Evolutionary conservation across 1,140 invertebrate genomes (phyloP).

Genomic region (Bombus turneri): DNA sequence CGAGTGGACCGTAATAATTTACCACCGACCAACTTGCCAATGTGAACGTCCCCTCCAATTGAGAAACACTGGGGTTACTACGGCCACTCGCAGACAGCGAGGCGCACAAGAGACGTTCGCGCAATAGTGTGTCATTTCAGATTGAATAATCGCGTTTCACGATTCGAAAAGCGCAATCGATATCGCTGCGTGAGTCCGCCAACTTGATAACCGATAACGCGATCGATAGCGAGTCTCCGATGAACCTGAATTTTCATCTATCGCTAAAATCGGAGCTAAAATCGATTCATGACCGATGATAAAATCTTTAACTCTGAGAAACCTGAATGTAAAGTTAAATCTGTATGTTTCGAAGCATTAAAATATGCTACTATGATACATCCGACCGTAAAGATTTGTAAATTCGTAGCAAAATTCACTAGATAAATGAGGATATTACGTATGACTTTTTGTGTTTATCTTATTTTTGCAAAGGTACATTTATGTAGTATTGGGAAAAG

Average conservation of each 20-base stretch:
- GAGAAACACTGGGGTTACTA: constrained; percentile 55
- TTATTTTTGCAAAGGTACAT: too few species aligned
- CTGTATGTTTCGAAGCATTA: not conserved
- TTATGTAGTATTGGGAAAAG: too few species aligned
- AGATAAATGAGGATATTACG: too few species aligned
- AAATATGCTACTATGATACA: not conserved
- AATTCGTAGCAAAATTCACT: too few species aligned
- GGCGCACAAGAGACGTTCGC: constrained; percentile 55
- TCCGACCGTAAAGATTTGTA: too few species aligned
- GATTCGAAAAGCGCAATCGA: constrained; percentile 51
- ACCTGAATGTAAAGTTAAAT: not conserved
- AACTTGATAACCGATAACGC: constrained; percentile 39
- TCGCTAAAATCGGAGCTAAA: not conserved
- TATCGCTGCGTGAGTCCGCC: not conserved
- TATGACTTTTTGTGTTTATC: too few species aligned
- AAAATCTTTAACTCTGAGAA: not conserved
- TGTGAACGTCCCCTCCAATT: constrained; percentile 3
- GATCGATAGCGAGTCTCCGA: not conserved
- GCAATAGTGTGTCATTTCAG: constrained; percentile 60
- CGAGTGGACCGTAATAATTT: not conserved
- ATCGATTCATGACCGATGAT: not conserved
- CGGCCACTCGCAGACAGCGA: constrained; percentile 56
- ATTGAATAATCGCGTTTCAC: constrained; percentile 67
- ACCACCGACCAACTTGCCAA: not conserved
- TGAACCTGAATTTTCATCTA: not conserved